Evolutionary conservation across 2,797 vertebrate species (phyloP).

Genomic region (Notamacropus eugenii): DNA sequence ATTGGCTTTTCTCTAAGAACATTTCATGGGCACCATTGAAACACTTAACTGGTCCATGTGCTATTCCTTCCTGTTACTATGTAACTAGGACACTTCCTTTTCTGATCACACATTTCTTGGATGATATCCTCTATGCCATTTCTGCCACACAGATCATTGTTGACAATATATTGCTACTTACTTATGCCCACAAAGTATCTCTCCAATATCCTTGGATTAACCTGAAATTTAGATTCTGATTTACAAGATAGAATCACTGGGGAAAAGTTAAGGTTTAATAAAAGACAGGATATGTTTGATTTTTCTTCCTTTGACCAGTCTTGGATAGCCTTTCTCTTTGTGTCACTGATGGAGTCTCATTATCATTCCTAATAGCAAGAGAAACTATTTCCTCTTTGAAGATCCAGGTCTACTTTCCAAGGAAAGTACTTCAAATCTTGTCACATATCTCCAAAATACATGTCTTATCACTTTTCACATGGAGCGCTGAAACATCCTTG

Average conservation of each 20-base stretch:
- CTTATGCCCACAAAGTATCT: not conserved
- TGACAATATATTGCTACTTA: not conserved
- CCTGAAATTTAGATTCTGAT: not conserved
- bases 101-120: not conserved
- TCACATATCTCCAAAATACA: not conserved
- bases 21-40: not conserved
- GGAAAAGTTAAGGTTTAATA: not conserved
- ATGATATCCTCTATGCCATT: not conserved
- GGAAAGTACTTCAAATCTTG: not conserved
- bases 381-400: not conserved
- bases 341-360: not conserved
- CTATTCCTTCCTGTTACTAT: not conserved
- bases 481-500: not conserved
- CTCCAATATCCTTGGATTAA: not conserved
- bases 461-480: not conserved
- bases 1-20: not conserved
- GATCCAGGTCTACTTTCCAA: not conserved
- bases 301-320: not conserved
- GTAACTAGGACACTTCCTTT: not conserved
- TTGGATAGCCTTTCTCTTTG: not conserved
- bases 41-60: not conserved
- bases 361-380: not conserved
- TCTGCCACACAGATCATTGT: not conserved
- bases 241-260: not conserved
- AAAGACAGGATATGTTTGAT: not conserved